Evolutionary conservation across 2,113 vertebrate genomes (phyloP).

Genomic region (Hyaena hyaena): DNA sequence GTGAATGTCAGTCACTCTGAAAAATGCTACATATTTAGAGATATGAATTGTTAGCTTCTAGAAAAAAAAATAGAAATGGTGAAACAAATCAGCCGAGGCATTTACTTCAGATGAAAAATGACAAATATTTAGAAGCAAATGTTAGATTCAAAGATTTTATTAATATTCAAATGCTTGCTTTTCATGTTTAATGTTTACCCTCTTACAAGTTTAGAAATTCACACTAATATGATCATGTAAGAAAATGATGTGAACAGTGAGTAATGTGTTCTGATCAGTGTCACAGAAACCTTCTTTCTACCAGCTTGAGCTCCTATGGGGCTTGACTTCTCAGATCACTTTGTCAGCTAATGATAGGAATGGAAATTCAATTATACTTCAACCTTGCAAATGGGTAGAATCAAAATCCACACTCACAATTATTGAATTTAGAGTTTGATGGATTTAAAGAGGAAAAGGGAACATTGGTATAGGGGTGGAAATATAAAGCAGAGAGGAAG

Average conservation of each 20-base stretch:
- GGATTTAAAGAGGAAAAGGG: not conserved
- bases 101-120: not conserved
- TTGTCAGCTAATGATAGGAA: constrained; percentile 4
- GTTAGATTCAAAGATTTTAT: not conserved
- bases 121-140: not conserved
- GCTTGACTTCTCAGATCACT: not conserved
- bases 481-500: not conserved
- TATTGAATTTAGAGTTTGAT: not conserved
- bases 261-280: not conserved
- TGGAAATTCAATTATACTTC: not conserved
- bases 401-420: not conserved
- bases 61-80: not conserved
- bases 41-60: not conserved
- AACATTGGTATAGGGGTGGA: not conserved
- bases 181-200: not conserved
- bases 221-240: not conserved
- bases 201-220: not conserved
- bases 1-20: not conserved
- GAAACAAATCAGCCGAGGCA: not conserved
- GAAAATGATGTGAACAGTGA: not conserved
- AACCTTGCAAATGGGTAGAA: not conserved
- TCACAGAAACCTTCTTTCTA: not conserved
- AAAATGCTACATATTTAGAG: not conserved
- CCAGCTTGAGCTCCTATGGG: not conserved
- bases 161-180: not conserved